phyloP scores from a whole-genome alignment of 2,113 vertebrate genomes.

The Sceloporus undulatus region DNA sequence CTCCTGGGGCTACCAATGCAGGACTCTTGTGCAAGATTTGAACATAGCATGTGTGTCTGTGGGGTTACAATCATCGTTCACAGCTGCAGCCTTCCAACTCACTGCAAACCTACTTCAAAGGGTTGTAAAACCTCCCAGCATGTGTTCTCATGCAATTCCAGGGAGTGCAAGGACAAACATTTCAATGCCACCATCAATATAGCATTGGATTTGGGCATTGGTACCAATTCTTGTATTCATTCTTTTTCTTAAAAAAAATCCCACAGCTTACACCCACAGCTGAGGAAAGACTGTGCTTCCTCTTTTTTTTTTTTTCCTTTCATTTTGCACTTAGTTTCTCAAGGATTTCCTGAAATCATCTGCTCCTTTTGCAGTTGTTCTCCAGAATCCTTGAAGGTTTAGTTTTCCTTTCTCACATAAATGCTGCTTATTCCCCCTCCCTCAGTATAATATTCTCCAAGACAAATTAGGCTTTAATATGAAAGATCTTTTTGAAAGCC shows the following conservation, averaged over 20 bases:
- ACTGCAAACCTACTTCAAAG: no score
- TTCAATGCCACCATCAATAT: no score
- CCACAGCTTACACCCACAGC: neutral
- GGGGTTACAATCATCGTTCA: no score
- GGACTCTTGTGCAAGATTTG: no score
- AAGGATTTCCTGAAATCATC: neutral
- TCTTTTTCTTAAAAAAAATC: neutral
- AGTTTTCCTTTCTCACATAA: slow-evolving; percentile 1
- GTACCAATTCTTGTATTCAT: neutral
- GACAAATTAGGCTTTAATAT: slow-evolving; percentile 61
- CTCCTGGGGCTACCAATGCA: neutral
- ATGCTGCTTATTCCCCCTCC: neutral
- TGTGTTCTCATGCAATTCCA: no score
- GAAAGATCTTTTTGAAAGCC: slow-evolving; percentile 92
- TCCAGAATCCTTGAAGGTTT: slow-evolving; percentile 27
- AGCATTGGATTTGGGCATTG: slow-evolving; percentile 1
- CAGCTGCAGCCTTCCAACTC: no score
- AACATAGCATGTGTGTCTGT: no score
- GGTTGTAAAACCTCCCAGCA: no score
- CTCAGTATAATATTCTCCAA: neutral
- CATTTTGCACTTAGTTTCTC: neutral
- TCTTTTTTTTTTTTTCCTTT: slow-evolving; percentile 14
- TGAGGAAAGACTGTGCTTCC: neutral
- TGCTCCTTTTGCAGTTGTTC: neutral
- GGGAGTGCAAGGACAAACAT: no score